Conservation (phyloP, 1,140 invertebrate species). For the Micrasema minimum region DNA sequence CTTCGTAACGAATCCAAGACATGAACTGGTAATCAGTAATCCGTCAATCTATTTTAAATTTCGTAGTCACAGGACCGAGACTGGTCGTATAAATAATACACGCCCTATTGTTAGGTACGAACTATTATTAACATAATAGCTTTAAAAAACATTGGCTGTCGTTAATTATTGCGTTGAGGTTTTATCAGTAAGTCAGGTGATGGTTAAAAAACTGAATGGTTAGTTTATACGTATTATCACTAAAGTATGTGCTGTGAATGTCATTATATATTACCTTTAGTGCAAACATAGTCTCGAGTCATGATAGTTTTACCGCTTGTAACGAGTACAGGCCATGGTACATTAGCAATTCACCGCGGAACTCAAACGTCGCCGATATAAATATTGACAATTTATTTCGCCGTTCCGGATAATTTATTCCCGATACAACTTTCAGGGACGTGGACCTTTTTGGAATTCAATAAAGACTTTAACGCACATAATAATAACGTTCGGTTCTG, state of each 20-base stretch:
- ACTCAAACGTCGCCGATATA: conserved; percentile 25
- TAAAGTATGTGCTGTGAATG: too few relatives aligned
- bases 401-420: conserved; percentile 31
- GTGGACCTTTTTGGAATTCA: conserved; percentile 39
- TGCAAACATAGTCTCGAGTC: too few relatives aligned
- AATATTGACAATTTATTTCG: conserved; percentile 32
- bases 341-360: conserved; percentile 27
- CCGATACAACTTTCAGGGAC: conserved; percentile 30
- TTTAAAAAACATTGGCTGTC: too few relatives aligned
- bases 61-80: conserved; percentile 2
- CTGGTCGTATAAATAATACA: too few relatives aligned
- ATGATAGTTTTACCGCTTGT: background rate
- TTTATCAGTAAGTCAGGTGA: too few relatives aligned
- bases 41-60: background rate
- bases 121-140: too few relatives aligned
- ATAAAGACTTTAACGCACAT: conserved; percentile 30
- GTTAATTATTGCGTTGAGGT: too few relatives aligned
- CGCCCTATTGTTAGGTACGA: too few relatives aligned
- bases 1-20: background rate
- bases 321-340: background rate
- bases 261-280: too few relatives aligned
- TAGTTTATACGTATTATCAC: too few relatives aligned
- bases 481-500: conserved; percentile 34
- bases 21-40: background rate
- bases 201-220: too few relatives aligned